Evolutionary conservation across 2,797 vertebrate species (phyloP).

Genomic region (Urophycis tenuis): DNA sequence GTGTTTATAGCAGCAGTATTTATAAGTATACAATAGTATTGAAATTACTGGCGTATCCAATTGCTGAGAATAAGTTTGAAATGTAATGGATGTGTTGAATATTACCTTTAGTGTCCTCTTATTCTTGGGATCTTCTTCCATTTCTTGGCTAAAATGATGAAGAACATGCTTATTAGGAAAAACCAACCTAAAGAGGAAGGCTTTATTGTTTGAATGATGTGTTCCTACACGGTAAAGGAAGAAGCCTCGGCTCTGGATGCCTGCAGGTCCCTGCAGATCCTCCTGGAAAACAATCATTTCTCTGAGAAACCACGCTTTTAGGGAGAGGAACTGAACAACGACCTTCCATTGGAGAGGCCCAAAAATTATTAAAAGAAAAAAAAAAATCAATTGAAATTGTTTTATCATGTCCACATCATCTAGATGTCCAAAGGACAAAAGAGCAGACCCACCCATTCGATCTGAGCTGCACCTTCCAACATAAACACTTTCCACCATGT

Average conservation of each 20-base stretch:
- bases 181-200: neutral
- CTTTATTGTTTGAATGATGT: neutral
- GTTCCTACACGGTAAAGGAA: constrained; percentile 87
- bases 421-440: neutral
- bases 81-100: neutral
- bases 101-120: constrained; percentile 69
- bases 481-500: constrained; percentile 34
- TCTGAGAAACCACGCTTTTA: neutral
- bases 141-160: constrained; percentile 85
- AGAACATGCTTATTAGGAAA: constrained; percentile 15
- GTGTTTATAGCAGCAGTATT: neutral
- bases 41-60: neutral
- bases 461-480: constrained; percentile 24
- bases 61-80: neutral
- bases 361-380: neutral
- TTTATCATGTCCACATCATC: neutral
- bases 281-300: constrained; percentile 62
- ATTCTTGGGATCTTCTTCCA: constrained; percentile 81
- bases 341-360: neutral
- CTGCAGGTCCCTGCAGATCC: constrained; percentile 71
- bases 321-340: neutral
- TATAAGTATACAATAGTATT: neutral
- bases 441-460: neutral
- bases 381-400: neutral
- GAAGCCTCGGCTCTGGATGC: constrained; percentile 79